Conservation (phyloP, 2,888 invertebrate genomes). For the Torymus tubicola region DNA sequence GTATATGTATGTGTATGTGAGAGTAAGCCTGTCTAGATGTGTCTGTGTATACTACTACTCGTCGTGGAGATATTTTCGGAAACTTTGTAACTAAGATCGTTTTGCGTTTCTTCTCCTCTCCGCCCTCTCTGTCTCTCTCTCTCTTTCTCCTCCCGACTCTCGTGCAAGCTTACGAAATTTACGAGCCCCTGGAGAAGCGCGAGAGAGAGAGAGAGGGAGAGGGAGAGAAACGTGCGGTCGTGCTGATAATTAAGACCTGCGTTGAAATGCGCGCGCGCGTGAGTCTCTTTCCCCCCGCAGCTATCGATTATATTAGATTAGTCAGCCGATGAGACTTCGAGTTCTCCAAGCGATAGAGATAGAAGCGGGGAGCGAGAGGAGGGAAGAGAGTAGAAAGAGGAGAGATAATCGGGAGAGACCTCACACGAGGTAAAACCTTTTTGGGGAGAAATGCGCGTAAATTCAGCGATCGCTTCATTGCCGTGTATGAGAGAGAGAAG, state of each 20-base stretch:
- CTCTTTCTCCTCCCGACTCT: conserved; percentile 27
- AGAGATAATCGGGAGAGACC: conserved; percentile 26
- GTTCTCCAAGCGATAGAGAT: too few relatives aligned
- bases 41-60: neutral
- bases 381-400: conserved; percentile 1
- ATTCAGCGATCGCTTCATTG: conserved; percentile 42
- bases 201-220: conserved; percentile 6
- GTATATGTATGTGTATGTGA: neutral
- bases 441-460: conserved; percentile 35
- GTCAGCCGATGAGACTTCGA: conserved; percentile 24
- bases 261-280: conserved; percentile 43
- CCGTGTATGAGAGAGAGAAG: neutral
- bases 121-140: too few relatives aligned
- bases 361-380: neutral
- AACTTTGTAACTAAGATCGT: conserved; percentile 59
- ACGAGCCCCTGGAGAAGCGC: conserved; percentile 37
- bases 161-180: conserved; percentile 54
- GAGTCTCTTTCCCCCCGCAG: conserved; percentile 23
- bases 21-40: too few relatives aligned
- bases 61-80: conserved; percentile 59
- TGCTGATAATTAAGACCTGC: conserved; percentile 57
- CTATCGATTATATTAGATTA: conserved; percentile 56
- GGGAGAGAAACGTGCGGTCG: conserved; percentile 8
- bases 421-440: conserved; percentile 44
- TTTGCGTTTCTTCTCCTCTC: conserved; percentile 43